A percentile compares a stretch with the other conserved stretches of the same genome.
phyloP scores from a whole-genome alignment of 1,140 invertebrate species.

The Mactra quadrangularis region DNA sequence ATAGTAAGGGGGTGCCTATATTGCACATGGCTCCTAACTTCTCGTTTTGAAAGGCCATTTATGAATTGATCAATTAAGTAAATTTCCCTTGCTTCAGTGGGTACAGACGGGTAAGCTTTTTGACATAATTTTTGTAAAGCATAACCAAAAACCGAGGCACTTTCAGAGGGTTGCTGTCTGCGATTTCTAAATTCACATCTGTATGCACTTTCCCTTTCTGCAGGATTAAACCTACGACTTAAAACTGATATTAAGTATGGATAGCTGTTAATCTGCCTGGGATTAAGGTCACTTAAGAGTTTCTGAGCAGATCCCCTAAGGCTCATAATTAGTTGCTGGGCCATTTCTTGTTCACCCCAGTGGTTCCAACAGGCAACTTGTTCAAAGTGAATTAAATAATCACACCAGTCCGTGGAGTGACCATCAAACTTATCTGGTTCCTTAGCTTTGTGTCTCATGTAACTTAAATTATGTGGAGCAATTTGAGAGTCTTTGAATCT shows the following conservation, averaged over 20 bases:
- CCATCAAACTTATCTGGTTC: slow-evolving; percentile 57
- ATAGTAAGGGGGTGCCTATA: background rate
- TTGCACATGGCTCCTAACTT: slow-evolving; percentile 45
- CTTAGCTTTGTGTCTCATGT: slow-evolving; percentile 32
- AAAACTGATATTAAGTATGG: background rate
- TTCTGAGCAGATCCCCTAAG: slow-evolving; percentile 30
- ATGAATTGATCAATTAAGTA: slow-evolving; percentile 42
- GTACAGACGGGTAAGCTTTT: slow-evolving; percentile 45
- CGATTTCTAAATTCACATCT: slow-evolving; percentile 55
- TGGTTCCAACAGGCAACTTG: slow-evolving; percentile 39
- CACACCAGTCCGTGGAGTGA: slow-evolving; percentile 17
- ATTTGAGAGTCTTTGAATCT: too few relatives aligned
- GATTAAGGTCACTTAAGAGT: slow-evolving; percentile 31
- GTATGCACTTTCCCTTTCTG: slow-evolving; percentile 49
- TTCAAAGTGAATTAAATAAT: slow-evolving; percentile 58
- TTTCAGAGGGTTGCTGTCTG: slow-evolving; percentile 2
- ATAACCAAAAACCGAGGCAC: slow-evolving; percentile 49
- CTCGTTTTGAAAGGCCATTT: slow-evolving; percentile 10
- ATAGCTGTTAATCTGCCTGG: slow-evolving; percentile 4
- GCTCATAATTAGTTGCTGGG: slow-evolving; percentile 62
- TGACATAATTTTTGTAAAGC: slow-evolving; percentile 30
- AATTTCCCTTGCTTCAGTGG: slow-evolving; percentile 22
- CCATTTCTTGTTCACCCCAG: slow-evolving; percentile 48
- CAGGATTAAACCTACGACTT: slow-evolving; percentile 43
- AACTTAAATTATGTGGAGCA: too few relatives aligned